Conservation (phyloP, 2,888 invertebrate species). For the Mesodorylaimus sp. region DNA sequence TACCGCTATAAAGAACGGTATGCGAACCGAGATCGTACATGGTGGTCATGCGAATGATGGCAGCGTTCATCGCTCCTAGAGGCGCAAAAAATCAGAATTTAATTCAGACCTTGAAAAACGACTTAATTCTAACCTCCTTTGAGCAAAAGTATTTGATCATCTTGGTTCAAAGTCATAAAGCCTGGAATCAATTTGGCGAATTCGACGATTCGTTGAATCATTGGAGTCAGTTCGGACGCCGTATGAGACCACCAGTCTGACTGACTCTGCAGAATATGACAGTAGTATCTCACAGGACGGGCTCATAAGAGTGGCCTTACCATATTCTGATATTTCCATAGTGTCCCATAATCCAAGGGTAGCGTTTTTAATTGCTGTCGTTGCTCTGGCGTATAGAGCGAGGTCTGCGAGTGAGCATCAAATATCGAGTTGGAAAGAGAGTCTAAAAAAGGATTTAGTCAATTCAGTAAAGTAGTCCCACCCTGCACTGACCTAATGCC, state of each 20-base stretch:
- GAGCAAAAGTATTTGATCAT: conserved; percentile 89
- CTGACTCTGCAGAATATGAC: conserved; percentile 45
- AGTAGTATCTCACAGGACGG: too few relatives aligned
- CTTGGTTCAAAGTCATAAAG: conserved; percentile 89
- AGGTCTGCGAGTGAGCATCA: conserved; percentile 79
- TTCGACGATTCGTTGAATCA: conserved; percentile 97
- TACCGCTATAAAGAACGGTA: conserved; percentile 76
- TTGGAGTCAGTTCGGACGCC: conserved; percentile 78
- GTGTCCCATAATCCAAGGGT: conserved; percentile 11
- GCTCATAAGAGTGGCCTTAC: too few relatives aligned
- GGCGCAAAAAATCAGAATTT: conserved; percentile 9
- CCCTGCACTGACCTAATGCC: too few relatives aligned
- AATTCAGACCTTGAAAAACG: neutral
- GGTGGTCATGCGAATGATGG: conserved; percentile 79
- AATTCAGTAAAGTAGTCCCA: too few relatives aligned
- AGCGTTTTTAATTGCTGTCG: conserved; percentile 19
- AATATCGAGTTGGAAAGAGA: conserved; percentile 77
- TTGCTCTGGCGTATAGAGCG: conserved; percentile 43
- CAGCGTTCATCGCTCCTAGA: conserved; percentile 85
- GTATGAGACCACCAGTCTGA: conserved; percentile 90
- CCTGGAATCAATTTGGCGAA: conserved; percentile 98
- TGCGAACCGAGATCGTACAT: conserved; percentile 73
- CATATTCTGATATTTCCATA: conserved; percentile 58
- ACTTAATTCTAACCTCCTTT: conserved; percentile 58
- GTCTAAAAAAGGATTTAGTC: conserved; percentile 49